phyloP scores from a whole-genome alignment of 30 jellyfish, hydroid and myxozoan genomes.

The Cassiopea xamachana region DNA sequence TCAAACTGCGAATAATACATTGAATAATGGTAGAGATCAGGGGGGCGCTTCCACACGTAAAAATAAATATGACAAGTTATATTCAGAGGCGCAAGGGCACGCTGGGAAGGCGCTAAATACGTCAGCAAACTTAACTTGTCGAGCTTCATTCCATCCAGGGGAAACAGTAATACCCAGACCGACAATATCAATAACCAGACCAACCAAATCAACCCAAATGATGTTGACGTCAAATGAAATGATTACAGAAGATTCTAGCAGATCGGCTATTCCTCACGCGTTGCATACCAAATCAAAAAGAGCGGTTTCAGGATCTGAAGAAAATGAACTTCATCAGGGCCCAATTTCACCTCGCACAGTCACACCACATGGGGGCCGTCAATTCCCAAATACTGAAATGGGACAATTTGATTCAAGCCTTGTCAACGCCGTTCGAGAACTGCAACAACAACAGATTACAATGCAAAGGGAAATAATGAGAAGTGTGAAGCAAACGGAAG shows the following conservation, averaged over 20 bases:
- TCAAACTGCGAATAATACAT: not conserved
- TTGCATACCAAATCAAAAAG: not conserved
- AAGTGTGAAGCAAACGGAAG: conserved; percentile 69
- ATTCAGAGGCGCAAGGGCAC: not conserved
- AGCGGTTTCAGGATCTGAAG: not conserved
- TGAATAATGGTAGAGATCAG: not conserved
- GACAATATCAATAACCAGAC: no score
- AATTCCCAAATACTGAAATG: not conserved
- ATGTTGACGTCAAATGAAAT: not conserved
- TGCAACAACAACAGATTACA: conserved; percentile 74
- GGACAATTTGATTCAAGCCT: conserved; percentile 35
- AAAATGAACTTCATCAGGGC: not conserved
- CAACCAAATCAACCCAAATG: no score
- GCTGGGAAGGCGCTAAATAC: not conserved
- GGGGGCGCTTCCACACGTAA: conserved; percentile 12
- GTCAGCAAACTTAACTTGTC: not conserved
- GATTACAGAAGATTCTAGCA: not conserved
- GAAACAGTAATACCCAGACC: not conserved
- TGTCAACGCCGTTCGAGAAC: conserved; percentile 64
- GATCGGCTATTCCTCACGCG: not conserved
- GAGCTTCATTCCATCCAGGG: not conserved
- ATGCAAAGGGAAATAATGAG: conserved; percentile 66
- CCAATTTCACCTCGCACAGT: not conserved
- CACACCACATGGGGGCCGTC: conserved; percentile 11
- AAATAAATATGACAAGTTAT: not conserved